Conservation (phyloP, 2,888 invertebrate species). For the Parnassius glacialis region DNA sequence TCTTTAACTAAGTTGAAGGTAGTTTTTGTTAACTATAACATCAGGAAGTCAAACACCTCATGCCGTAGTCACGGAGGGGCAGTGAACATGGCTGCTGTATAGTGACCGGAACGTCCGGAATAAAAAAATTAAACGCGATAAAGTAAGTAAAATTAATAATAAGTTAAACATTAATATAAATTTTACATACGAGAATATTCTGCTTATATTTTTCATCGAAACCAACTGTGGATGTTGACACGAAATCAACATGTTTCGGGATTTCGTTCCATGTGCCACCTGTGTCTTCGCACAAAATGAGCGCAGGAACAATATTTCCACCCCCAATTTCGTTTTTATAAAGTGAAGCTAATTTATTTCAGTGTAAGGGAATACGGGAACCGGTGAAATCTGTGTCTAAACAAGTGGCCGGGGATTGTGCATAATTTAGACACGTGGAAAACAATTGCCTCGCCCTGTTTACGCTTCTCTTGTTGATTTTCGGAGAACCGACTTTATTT, state of each 20-base stretch:
- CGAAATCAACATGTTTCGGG: background rate
- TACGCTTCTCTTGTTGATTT: constrained; percentile 60
- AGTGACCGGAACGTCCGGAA: too few species aligned
- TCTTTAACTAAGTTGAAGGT: too few species aligned
- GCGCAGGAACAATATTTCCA: constrained; percentile 7
- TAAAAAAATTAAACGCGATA: too few species aligned
- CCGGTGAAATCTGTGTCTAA: constrained; percentile 61
- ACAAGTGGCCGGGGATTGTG: constrained; percentile 55
- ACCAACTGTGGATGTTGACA: too few species aligned
- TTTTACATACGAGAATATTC: too few species aligned
- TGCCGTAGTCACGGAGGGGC: too few species aligned
- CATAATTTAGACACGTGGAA: constrained; percentile 63
- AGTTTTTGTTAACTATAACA: too few species aligned
- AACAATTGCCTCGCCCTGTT: constrained; percentile 57
- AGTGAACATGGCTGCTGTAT: too few species aligned
- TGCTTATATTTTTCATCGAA: too few species aligned
- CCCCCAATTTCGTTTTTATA: constrained; percentile 21
- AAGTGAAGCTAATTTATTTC: constrained; percentile 32
- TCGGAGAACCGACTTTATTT: constrained; percentile 52
- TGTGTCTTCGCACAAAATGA: constrained; percentile 1
- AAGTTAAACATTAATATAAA: too few species aligned
- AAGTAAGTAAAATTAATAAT: too few species aligned
- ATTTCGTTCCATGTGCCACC: constrained; percentile 5
- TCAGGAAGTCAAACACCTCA: too few species aligned
- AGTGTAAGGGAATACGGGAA: constrained; percentile 38